These are phyloP conservation scores for Rhegmatorhina hoffmannsi DNA, from an alignment of 2,113 vertebrate species.

Conservation along the genomic window DNA sequence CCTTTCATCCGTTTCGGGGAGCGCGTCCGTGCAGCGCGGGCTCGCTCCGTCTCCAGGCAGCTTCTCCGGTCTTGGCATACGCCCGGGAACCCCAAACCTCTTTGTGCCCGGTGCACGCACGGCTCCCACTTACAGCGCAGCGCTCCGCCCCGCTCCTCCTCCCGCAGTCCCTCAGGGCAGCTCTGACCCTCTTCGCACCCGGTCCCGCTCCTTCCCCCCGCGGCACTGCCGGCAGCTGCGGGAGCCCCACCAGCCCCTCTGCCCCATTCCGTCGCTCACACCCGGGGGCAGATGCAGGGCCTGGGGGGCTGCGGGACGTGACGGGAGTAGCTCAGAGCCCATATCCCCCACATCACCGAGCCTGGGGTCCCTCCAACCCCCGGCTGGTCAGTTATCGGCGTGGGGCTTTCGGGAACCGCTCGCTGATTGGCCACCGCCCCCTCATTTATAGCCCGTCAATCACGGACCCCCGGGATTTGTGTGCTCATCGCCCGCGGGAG, in stretches of 20 bases:
- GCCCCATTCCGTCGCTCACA: neutral
- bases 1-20: neutral
- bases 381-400: neutral
- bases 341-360: neutral
- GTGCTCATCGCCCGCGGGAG: neutral
- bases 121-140: neutral
- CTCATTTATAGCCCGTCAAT: constrained; percentile 89
- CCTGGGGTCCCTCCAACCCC: neutral
- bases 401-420: constrained; percentile 56
- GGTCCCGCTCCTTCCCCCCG: neutral
- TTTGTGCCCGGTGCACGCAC: neutral
- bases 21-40: neutral
- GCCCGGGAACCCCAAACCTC: neutral
- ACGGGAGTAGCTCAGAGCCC: neutral
- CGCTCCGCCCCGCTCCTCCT: neutral
- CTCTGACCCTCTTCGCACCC: neutral
- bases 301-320: neutral
- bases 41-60: neutral
- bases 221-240: neutral
- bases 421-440: constrained; percentile 85
- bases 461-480: constrained; percentile 57
- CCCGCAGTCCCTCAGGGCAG: neutral
- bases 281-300: neutral
- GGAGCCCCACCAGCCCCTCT: neutral
- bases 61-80: neutral